A percentile compares a stretch with the other conserved stretches of the same genome.
Evolutionary conservation across 1,140 invertebrate species (phyloP).

Genomic region (Macrotrachela quadricornifera): DNA sequence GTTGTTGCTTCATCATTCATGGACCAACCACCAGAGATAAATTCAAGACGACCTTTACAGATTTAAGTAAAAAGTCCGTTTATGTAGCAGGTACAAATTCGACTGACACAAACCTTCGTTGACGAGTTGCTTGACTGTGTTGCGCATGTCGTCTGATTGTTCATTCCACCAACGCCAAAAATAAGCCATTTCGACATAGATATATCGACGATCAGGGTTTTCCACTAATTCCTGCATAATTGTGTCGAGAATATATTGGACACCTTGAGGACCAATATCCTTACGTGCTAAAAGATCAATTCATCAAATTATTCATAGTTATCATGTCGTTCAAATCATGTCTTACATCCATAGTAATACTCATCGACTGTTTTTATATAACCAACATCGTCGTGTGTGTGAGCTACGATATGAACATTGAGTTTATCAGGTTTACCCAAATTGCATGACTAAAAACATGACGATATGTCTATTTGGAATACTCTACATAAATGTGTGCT

Average conservation of each 20-base stretch:
- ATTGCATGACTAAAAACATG: no score
- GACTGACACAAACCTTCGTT: slow-evolving; percentile 19
- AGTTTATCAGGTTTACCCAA: no score
- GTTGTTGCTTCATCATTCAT: slow-evolving; percentile 82
- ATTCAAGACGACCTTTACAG: no score
- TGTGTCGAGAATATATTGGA: slow-evolving; percentile 64
- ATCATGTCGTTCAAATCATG: not conserved
- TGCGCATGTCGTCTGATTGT: slow-evolving; percentile 39
- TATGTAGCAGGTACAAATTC: no score
- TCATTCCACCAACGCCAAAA: slow-evolving; percentile 73
- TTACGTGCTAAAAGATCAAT: not conserved
- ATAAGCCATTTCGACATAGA: slow-evolving; percentile 55
- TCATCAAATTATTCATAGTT: not conserved
- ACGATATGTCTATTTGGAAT: no score
- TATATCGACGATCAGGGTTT: slow-evolving; percentile 41
- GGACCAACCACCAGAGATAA: no score
- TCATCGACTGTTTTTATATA: slow-evolving; percentile 81
- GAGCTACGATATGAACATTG: slow-evolving; percentile 58
- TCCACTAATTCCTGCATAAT: slow-evolving; percentile 53
- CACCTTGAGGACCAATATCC: slow-evolving; percentile 12
- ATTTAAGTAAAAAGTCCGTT: no score
- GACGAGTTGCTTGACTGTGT: slow-evolving; percentile 27
- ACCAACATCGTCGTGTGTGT: slow-evolving; percentile 64
- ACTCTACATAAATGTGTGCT: no score
- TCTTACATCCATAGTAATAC: slow-evolving; percentile 53